Conservation (phyloP, 2,888 invertebrate species). For the Orthosia incerta region DNA sequence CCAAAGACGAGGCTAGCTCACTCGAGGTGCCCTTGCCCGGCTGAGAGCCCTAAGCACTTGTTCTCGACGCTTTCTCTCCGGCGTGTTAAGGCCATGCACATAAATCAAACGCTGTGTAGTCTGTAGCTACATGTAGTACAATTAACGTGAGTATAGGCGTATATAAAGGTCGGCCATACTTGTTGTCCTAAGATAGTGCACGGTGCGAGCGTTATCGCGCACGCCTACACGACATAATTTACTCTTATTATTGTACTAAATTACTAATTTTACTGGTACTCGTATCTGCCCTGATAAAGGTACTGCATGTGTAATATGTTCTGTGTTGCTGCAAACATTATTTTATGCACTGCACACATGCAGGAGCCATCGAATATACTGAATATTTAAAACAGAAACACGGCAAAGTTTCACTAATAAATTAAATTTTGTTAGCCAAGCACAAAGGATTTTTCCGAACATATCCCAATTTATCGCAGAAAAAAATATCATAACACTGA, state of each 20-base stretch:
- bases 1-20: constrained; percentile 35
- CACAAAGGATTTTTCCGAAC: constrained; percentile 37
- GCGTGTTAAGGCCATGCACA: constrained; percentile 49
- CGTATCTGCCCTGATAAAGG: constrained; percentile 59
- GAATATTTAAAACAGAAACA: constrained; percentile 37
- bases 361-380: constrained; percentile 9
- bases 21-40: constrained; percentile 41
- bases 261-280: constrained; percentile 62
- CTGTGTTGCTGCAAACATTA: constrained; percentile 15
- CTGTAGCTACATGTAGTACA: constrained; percentile 32
- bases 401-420: constrained; percentile 14
- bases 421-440: constrained; percentile 38
- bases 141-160: constrained; percentile 44
- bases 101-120: constrained; percentile 43
- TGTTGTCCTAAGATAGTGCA: constrained; percentile 62
- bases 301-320: constrained; percentile 18
- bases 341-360: constrained; percentile 13
- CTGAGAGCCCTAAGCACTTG: constrained; percentile 46
- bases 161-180: constrained; percentile 56
- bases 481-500: constrained; percentile 35
- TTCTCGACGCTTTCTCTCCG: constrained; percentile 53
- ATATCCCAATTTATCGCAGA: constrained; percentile 12
- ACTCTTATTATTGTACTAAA: constrained; percentile 64
- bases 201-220: constrained; percentile 52
- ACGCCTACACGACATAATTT: constrained; percentile 63